Evolutionary conservation across 2,113 vertebrate genomes (phyloP).

Genomic region (Salvator merianae): DNA sequence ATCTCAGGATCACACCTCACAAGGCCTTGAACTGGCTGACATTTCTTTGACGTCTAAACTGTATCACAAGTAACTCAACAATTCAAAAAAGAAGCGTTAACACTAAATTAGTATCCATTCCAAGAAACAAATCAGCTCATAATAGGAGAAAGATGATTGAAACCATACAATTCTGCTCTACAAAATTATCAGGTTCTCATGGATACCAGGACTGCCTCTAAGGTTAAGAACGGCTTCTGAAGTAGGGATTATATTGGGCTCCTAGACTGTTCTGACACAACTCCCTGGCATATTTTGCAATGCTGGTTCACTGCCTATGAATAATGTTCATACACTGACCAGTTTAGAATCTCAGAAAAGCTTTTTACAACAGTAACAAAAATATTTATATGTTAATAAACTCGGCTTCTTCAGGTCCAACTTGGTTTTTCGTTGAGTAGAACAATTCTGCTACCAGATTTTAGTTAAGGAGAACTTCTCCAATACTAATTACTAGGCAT

Average conservation of each 20-base stretch:
- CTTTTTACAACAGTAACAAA: not conserved
- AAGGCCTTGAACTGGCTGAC: not conserved
- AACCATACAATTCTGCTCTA: not conserved
- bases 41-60: not conserved
- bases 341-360: not conserved
- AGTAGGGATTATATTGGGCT: not conserved
- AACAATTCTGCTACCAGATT: not conserved
- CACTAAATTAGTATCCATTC: not conserved
- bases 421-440: not conserved
- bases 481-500: not conserved
- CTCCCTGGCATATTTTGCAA: not conserved
- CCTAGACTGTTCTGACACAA: not conserved
- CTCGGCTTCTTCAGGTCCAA: not conserved
- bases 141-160: not conserved
- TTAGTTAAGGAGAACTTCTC: not conserved
- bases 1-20: too few relatives aligned
- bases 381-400: not conserved
- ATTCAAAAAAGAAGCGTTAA: not conserved
- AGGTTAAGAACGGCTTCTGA: not conserved
- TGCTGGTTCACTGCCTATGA: not conserved
- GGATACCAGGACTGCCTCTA: not conserved
- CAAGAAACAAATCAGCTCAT: not conserved
- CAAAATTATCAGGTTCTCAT: not conserved
- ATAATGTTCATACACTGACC: not conserved
- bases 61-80: not conserved